Conservation (phyloP, 53 echinoderm and acorn worm species). For the Astropecten irregularis region DNA sequence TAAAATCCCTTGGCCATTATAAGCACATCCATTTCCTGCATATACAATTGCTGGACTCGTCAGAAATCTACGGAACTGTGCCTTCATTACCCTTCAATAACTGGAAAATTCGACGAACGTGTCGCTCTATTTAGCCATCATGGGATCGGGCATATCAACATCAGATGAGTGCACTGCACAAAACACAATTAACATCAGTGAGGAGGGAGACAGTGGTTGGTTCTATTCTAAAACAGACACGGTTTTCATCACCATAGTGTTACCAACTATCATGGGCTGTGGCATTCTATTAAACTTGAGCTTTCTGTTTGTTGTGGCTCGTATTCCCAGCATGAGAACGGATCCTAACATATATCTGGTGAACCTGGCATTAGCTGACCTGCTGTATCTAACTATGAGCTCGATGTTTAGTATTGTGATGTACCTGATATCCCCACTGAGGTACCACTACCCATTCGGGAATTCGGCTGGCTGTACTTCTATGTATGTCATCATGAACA, state of each 20-base stretch:
- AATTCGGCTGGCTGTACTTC: not conserved
- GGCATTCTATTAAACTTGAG: conserved; percentile 16
- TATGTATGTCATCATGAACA: too few species aligned
- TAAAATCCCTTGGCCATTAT: too few species aligned
- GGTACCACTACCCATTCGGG: not conserved
- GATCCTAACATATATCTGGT: conserved; percentile 26
- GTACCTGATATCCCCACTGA: not conserved
- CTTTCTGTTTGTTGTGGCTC: conserved; percentile 29
- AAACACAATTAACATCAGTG: too few species aligned
- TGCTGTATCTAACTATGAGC: not conserved
- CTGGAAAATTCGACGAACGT: too few species aligned
- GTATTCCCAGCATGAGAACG: conserved; percentile 20
- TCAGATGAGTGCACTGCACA: too few species aligned
- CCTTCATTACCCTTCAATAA: too few species aligned
- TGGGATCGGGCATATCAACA: too few species aligned
- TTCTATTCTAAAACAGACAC: not conserved
- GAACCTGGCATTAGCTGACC: conserved; percentile 35
- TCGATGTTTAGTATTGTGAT: not conserved
- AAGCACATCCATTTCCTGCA: too few species aligned
- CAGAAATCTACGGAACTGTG: too few species aligned
- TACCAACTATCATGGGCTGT: conserved; percentile 29
- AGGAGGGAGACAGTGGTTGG: too few species aligned
- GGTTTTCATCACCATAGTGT: conserved; percentile 30
- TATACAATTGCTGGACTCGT: too few species aligned
- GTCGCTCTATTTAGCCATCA: too few species aligned